Percentiles rank a stretch among this genome's conserved stretches.
Conservation (phyloP, 30 jellyfish, hydroid and myxozoan species). For the Aurelia sp. region DNA sequence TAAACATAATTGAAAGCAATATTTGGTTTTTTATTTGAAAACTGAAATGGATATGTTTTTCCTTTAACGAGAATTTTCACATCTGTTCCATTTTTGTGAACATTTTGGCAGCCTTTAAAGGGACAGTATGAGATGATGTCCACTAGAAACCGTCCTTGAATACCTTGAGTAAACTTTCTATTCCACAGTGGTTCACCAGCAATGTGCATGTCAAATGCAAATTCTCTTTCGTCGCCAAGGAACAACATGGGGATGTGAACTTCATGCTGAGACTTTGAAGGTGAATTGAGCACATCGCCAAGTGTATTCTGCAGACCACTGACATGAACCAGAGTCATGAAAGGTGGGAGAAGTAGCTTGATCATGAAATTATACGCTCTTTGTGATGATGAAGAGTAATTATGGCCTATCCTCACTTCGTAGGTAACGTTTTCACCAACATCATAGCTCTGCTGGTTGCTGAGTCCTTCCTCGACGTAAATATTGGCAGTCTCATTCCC, state of each 20-base stretch:
- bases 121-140: constrained; percentile 46
- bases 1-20: neutral
- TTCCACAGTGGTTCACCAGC: constrained; percentile 6
- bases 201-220: constrained; percentile 13
- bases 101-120: constrained; percentile 13
- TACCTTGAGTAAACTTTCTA: neutral
- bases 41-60: neutral
- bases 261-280: constrained; percentile 27
- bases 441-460: neutral
- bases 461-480: neutral
- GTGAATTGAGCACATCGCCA: constrained; percentile 8
- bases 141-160: constrained; percentile 18
- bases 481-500: constrained; percentile 32
- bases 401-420: constrained; percentile 8
- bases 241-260: constrained; percentile 18
- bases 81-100: neutral
- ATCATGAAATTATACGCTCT: constrained; percentile 47
- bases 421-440: constrained; percentile 40
- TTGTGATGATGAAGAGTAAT: neutral
- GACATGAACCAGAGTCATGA: constrained; percentile 17
- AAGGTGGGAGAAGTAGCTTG: constrained; percentile 34
- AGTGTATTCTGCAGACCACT: constrained; percentile 16
- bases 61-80: neutral
- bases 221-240: constrained; percentile 4
- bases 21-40: neutral